Evolutionary conservation across 2,113 vertebrate genomes (phyloP).

Genomic region (Astatoreochromis straeleni): DNA sequence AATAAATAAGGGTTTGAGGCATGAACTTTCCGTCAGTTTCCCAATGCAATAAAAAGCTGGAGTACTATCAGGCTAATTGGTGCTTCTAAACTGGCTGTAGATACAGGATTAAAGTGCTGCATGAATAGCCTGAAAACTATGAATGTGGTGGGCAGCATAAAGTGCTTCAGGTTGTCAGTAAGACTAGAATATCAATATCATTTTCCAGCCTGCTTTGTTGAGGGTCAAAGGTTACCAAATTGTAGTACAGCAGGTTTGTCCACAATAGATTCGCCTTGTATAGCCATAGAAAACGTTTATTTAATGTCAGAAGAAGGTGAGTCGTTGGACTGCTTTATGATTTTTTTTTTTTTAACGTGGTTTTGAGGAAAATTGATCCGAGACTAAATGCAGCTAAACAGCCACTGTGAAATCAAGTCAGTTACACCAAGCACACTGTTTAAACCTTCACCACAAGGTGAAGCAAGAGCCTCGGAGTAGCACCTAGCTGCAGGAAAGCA

Average conservation of each 20-base stretch:
- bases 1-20: background rate
- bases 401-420: background rate
- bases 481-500: background rate
- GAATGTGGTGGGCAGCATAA: background rate
- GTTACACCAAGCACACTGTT: background rate
- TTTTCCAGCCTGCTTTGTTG: background rate
- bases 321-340: background rate
- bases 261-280: background rate
- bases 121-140: background rate
- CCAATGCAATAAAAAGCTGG: background rate
- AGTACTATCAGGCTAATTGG: background rate
- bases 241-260: background rate
- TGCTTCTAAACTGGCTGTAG: background rate
- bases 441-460: background rate
- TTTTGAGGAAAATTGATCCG: background rate
- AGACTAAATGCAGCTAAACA: background rate
- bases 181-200: background rate
- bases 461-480: background rate
- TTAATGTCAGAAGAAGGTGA: background rate
- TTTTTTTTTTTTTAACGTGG: background rate
- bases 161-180: background rate
- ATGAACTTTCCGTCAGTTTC: background rate
- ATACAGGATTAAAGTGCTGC: background rate
- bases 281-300: background rate
- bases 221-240: background rate